Evolutionary conservation across 1,140 invertebrate genomes (phyloP).

Genomic region (Zaprionus ornatus): DNA sequence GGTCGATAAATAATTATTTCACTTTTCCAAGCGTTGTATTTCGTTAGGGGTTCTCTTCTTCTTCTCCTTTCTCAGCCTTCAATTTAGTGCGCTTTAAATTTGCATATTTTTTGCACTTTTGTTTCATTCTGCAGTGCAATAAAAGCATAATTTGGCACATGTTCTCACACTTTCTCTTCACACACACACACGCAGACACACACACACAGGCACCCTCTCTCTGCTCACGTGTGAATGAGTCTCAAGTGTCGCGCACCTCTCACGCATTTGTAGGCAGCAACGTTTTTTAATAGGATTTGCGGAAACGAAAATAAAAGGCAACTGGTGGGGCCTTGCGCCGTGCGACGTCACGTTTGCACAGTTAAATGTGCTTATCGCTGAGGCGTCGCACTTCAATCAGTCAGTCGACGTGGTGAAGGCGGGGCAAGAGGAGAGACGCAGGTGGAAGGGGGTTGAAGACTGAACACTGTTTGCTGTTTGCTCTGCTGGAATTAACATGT

Average conservation of each 20-base stretch:
- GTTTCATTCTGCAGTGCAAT: conserved; percentile 40
- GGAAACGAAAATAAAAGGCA: conserved; percentile 46
- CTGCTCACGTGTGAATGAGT: conserved; percentile 31
- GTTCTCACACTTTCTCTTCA: neutral
- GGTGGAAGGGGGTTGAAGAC: conserved; percentile 16
- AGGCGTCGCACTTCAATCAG: conserved; percentile 73
- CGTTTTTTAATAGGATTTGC: conserved; percentile 63
- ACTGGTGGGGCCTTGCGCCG: neutral
- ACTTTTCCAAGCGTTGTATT: neutral
- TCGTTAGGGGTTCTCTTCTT: neutral
- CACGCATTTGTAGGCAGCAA: conserved; percentile 60
- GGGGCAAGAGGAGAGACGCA: neutral
- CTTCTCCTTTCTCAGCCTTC: neutral
- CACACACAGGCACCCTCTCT: conserved; percentile 21
- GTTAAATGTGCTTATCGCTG: conserved; percentile 70
- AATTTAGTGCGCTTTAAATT: conserved; percentile 4
- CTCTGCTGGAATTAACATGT: conserved; percentile 77
- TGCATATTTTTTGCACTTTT: neutral
- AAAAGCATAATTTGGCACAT: conserved; percentile 60
- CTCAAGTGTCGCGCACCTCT: conserved; percentile 73
- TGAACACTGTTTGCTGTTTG: conserved; percentile 55
- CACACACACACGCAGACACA: conserved; percentile 5
- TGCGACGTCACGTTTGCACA: conserved; percentile 47
- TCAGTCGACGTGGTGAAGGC: neutral
- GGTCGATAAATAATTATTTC: neutral